Evolutionary conservation across 2,888 invertebrate species (phyloP).

Genomic region (Drosophila demipolita): DNA sequence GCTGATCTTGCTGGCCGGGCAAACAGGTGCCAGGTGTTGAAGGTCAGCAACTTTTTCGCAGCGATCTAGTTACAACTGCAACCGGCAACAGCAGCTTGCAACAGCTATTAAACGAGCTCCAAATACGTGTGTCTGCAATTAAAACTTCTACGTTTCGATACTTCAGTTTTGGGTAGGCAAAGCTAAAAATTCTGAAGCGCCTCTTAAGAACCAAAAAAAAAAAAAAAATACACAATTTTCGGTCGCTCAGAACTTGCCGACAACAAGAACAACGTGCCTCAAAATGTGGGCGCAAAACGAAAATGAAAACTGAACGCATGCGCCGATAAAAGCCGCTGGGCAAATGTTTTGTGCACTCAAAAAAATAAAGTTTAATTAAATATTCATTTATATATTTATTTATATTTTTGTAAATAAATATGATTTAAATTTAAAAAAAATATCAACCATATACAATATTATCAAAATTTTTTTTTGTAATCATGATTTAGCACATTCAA

Average conservation of each 20-base stretch:
- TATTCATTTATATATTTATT: not conserved
- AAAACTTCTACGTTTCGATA: conserved; percentile 12
- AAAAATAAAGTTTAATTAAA: not conserved
- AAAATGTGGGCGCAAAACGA: conserved; percentile 65
- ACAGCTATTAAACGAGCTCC: not conserved
- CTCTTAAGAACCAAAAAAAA: conserved; percentile 14
- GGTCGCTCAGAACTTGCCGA: conserved; percentile 43
- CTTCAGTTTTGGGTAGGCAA: conserved; percentile 22
- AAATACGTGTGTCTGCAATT: conserved; percentile 24
- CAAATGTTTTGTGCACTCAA: conserved; percentile 40
- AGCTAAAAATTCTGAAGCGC: conserved; percentile 19
- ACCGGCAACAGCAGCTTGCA: conserved; percentile 21
- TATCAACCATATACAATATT: not conserved
- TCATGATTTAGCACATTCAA: not conserved
- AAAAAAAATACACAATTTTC: conserved; percentile 7
- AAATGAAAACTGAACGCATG: conserved; percentile 67
- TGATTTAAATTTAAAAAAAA: too few species aligned
- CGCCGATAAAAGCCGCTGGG: conserved; percentile 41
- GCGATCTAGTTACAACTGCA: conserved; percentile 25
- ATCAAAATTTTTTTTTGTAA: not conserved
- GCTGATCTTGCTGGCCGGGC: conserved; percentile 36
- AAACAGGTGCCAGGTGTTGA: conserved; percentile 72
- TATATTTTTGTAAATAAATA: not conserved
- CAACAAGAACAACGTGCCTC: conserved; percentile 16
- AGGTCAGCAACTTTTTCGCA: conserved; percentile 67